Conservation (phyloP, 2,888 invertebrate genomes). For the Plebejus anna region DNA sequence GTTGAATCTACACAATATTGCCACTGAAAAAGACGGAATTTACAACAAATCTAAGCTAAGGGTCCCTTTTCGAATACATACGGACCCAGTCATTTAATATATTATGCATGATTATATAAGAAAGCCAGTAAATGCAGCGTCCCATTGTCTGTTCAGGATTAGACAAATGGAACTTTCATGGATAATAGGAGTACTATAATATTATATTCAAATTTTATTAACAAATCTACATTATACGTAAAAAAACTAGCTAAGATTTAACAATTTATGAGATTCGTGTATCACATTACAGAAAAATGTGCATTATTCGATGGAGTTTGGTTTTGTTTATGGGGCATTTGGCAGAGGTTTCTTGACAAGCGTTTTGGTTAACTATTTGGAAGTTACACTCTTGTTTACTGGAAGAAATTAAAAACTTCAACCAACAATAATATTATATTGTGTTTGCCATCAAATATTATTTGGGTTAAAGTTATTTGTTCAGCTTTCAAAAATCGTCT, state of each 20-base stretch:
- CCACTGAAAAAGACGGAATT: constrained; percentile 28
- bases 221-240: constrained; percentile 26
- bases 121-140: constrained; percentile 23
- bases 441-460: neutral
- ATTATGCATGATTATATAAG: constrained; percentile 27
- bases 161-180: neutral
- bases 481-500: neutral
- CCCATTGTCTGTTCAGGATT: neutral
- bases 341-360: constrained; percentile 7
- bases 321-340: constrained; percentile 7
- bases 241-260: constrained; percentile 25
- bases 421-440: neutral
- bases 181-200: constrained; percentile 12
- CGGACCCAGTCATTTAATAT: constrained; percentile 28
- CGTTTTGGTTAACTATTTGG: constrained; percentile 8
- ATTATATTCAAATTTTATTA: constrained; percentile 6
- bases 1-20: constrained; percentile 18
- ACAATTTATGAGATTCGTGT: constrained; percentile 24
- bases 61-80: constrained; percentile 29
- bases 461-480: neutral
- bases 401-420: neutral
- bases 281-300: constrained; percentile 17
- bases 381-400: neutral
- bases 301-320: neutral
- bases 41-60: constrained; percentile 29